These are phyloP conservation scores for Anoplophora glabripennis DNA, from an alignment of 1,140 invertebrate species.

Conservation along the genomic window DNA sequence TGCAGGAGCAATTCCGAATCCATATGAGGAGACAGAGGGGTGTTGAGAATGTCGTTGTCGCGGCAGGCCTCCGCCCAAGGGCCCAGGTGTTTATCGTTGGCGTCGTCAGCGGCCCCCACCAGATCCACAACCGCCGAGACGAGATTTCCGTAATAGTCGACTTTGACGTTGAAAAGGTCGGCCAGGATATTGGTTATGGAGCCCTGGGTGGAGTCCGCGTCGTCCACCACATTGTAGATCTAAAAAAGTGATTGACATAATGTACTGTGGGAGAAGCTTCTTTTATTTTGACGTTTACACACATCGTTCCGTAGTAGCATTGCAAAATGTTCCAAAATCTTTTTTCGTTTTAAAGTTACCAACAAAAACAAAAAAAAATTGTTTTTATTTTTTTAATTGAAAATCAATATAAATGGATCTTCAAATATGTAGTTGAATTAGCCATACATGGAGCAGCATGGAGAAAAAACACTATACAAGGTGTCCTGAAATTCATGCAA, in stretches of 20 bases:
- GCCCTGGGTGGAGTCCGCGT: conserved; percentile 79
- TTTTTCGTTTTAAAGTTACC: no score
- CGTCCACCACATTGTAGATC: conserved; percentile 81
- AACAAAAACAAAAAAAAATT: no score
- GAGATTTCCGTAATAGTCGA: conserved; percentile 79
- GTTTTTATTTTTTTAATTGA: no score
- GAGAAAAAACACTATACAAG: no score
- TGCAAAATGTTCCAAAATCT: no score
- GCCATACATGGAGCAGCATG: no score
- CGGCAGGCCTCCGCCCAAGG: conserved; percentile 86
- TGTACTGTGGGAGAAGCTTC: no score
- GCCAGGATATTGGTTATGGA: conserved; percentile 73
- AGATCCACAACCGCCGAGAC: conserved; percentile 76
- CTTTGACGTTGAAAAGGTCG: conserved; percentile 81
- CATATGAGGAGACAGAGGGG: conserved; percentile 83
- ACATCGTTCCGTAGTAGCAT: no score
- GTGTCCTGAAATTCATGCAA: no score
- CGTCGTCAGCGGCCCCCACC: conserved; percentile 77
- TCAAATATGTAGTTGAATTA: no score
- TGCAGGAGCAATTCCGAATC: conserved; percentile 76
- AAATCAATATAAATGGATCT: no score
- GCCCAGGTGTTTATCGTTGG: conserved; percentile 87
- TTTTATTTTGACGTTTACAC: no score
- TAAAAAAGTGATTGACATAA: conserved; percentile 48
- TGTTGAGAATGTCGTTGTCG: conserved; percentile 72